phyloP scores from a whole-genome alignment of 1,140 invertebrate genomes.

The Scaptodrosophila lebanonensis region DNA sequence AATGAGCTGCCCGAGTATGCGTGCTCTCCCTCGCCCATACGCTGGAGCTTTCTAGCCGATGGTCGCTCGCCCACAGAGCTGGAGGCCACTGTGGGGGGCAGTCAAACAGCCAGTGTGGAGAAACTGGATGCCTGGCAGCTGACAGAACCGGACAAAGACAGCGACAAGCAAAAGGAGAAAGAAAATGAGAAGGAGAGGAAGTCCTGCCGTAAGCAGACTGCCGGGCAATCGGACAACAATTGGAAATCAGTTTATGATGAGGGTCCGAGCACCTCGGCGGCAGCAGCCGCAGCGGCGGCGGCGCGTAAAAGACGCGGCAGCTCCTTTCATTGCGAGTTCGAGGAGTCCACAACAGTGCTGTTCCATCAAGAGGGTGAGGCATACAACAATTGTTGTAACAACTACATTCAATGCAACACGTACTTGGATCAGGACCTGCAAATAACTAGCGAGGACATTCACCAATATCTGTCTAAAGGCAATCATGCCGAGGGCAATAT shows the following conservation, averaged over 20 bases:
- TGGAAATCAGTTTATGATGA: constrained; percentile 54
- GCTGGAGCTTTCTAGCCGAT: constrained; percentile 75
- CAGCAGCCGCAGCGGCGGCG: constrained; percentile 36
- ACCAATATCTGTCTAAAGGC: constrained; percentile 72
- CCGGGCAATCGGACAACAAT: constrained; percentile 14
- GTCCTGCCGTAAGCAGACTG: constrained; percentile 50
- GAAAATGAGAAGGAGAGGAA: too few species aligned
- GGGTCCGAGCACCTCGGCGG: constrained; percentile 54
- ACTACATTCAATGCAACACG: constrained; percentile 74
- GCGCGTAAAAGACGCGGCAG: constrained; percentile 61
- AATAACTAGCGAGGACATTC: constrained; percentile 75
- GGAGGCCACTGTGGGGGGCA: constrained; percentile 44
- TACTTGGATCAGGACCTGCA: constrained; percentile 75
- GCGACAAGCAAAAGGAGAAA: too few species aligned
- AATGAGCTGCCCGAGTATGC: constrained; percentile 74
- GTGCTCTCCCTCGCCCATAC: constrained; percentile 71
- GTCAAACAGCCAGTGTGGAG: constrained; percentile 16
- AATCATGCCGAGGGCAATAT: constrained; percentile 50
- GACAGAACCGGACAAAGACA: constrained; percentile 40
- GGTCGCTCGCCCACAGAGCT: constrained; percentile 62
- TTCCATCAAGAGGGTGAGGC: constrained; percentile 72
- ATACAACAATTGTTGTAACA: constrained; percentile 74
- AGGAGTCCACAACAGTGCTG: constrained; percentile 71
- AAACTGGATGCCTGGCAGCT: constrained; percentile 48
- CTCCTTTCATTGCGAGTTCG: constrained; percentile 63